Percentiles rank a stretch among this genome's conserved stretches.
Evolutionary conservation across 2,113 vertebrate genomes (phyloP).

Genomic region (Amphiprion ocellaris): DNA sequence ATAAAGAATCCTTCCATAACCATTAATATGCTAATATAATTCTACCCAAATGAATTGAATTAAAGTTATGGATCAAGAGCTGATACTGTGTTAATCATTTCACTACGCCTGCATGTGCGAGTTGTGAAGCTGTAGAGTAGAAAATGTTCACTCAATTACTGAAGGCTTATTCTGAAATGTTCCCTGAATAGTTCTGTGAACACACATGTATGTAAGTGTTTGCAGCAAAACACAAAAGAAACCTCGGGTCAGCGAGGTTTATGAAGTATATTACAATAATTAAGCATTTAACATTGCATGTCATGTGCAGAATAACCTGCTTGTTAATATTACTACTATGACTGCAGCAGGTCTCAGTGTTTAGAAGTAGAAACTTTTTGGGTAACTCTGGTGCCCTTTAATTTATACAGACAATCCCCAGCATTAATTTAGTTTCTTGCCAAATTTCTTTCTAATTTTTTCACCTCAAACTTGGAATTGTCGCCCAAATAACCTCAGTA

Average conservation of each 20-base stretch:
- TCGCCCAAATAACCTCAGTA: no score
- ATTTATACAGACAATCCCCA: neutral
- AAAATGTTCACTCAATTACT: neutral
- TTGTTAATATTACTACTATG: neutral
- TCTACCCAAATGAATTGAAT: slow-evolving; percentile 25
- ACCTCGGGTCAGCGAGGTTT: neutral
- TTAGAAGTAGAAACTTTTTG: neutral
- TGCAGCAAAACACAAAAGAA: neutral
- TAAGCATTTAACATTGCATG: neutral
- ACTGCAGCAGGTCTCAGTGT: neutral
- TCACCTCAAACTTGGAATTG: no score
- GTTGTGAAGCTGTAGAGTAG: slow-evolving; percentile 30
- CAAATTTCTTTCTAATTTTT: no score
- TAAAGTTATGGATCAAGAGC: slow-evolving; percentile 38
- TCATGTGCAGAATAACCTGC: neutral
- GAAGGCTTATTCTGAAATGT: slow-evolving; percentile 14
- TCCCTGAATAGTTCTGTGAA: neutral
- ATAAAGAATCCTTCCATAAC: slow-evolving; percentile 32
- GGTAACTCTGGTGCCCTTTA: neutral
- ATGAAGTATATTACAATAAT: neutral
- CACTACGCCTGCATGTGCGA: slow-evolving; percentile 12
- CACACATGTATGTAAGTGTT: neutral
- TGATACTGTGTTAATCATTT: slow-evolving; percentile 45
- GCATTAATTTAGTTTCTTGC: neutral
- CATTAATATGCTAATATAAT: slow-evolving; percentile 40